Evolutionary conservation across 2,888 invertebrate species (phyloP).

Genomic region (Cataglyphis cursor): DNA sequence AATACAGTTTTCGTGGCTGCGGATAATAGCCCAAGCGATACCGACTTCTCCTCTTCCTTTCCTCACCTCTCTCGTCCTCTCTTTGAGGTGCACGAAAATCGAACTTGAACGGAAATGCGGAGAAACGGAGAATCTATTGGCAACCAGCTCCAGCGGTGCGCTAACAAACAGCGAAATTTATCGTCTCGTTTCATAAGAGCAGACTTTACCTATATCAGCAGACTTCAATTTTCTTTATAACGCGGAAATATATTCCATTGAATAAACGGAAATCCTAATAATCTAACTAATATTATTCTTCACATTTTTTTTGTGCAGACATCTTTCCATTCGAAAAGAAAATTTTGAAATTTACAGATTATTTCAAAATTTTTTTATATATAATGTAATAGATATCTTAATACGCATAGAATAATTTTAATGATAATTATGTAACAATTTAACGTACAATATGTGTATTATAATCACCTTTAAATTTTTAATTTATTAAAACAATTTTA

Average conservation of each 20-base stretch:
- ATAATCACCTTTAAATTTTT: background rate
- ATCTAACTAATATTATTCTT: conserved; percentile 9
- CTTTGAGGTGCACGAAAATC: conserved; percentile 61
- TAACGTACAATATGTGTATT: conserved; percentile 15
- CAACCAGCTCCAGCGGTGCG: conserved; percentile 35
- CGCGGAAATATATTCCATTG: conserved; percentile 2
- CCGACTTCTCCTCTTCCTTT: conserved; percentile 25
- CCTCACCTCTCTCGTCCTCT: background rate
- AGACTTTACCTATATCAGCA: conserved; percentile 25
- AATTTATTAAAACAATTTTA: conserved; percentile 30
- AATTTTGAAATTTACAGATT: background rate
- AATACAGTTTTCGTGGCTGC: conserved; percentile 71
- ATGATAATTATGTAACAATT: background rate
- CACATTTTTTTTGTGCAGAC: background rate
- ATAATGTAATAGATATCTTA: background rate
- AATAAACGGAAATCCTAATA: conserved; percentile 1
- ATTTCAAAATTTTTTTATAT: background rate
- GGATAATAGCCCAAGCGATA: conserved; percentile 71
- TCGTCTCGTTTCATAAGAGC: conserved; percentile 52
- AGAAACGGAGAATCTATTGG: conserved; percentile 65
- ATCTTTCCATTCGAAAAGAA: background rate
- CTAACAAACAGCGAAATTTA: conserved; percentile 70
- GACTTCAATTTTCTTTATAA: conserved; percentile 42
- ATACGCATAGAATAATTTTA: background rate
- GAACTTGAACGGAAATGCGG: conserved; percentile 65